Conservation (phyloP, 2,888 invertebrate genomes). For the Sphecodes monilicornis region DNA sequence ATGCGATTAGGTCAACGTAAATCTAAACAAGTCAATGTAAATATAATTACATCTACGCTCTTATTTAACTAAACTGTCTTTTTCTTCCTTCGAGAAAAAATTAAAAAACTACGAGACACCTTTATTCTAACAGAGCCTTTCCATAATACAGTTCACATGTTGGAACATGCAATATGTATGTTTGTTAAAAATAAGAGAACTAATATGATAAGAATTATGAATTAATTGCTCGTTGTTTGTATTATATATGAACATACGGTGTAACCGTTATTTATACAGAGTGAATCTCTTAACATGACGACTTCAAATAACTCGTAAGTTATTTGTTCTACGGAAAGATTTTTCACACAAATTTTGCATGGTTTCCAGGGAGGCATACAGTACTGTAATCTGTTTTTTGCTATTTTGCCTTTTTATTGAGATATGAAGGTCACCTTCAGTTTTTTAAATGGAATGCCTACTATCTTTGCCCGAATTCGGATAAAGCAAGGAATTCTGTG, state of each 20-base stretch:
- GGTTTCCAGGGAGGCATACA: too few species aligned
- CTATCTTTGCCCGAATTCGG: too few species aligned
- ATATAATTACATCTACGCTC: conserved; percentile 15
- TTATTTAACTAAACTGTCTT: not conserved
- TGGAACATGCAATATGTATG: conserved; percentile 33
- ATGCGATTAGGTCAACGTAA: conserved; percentile 63
- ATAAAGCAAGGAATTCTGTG: too few species aligned
- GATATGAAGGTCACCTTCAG: too few species aligned
- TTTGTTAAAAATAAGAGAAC: not conserved
- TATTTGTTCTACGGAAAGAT: too few species aligned
- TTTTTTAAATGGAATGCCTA: too few species aligned
- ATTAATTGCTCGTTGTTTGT: not conserved
- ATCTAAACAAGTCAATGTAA: conserved; percentile 59
- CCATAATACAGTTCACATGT: not conserved
- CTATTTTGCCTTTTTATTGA: too few species aligned
- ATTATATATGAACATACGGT: not conserved
- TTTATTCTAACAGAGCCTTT: not conserved
- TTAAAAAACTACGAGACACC: conserved; percentile 7
- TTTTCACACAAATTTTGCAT: too few species aligned
- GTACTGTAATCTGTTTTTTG: too few species aligned
- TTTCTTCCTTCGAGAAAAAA: not conserved
- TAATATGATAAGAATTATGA: too few species aligned
- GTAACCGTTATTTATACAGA: not conserved
- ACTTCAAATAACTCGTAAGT: too few species aligned
- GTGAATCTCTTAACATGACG: too few species aligned